Evolutionary conservation across 2,113 vertebrate genomes (phyloP).

Genomic region (Myodes glareolus): DNA sequence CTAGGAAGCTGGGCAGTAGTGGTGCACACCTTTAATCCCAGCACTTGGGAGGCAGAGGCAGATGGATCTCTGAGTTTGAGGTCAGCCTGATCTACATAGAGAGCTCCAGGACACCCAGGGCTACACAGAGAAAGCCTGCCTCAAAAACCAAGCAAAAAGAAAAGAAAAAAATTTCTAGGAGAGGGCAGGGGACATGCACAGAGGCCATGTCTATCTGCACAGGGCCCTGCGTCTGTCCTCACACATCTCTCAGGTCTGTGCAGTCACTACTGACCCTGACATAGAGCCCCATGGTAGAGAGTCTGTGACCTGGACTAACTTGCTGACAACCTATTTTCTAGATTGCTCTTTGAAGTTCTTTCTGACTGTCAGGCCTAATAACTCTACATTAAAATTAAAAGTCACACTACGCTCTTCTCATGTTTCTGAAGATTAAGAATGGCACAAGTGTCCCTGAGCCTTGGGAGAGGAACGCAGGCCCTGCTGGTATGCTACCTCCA

Average conservation of each 20-base stretch:
- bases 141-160: neutral
- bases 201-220: neutral
- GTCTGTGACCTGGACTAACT: neutral
- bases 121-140: neutral
- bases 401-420: slow-evolving; percentile 38
- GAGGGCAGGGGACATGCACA: neutral
- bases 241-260: neutral
- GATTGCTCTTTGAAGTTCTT: slow-evolving; percentile 13
- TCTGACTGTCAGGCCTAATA: neutral
- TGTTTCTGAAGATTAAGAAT: slow-evolving; percentile 24
- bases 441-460: neutral
- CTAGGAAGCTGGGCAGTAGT: neutral
- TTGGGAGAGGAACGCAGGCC: neutral
- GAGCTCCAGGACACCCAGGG: neutral
- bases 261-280: neutral
- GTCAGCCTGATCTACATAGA: neutral
- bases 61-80: neutral
- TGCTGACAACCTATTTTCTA: neutral
- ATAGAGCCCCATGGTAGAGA: neutral
- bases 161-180: slow-evolving; percentile 17
- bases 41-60: neutral
- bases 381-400: slow-evolving; percentile 33
- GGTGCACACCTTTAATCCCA: neutral
- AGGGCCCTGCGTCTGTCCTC: neutral
- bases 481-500: neutral